Evolutionary conservation across 2,113 vertebrate species (phyloP).

Genomic region (Lutjanus erythropterus): DNA sequence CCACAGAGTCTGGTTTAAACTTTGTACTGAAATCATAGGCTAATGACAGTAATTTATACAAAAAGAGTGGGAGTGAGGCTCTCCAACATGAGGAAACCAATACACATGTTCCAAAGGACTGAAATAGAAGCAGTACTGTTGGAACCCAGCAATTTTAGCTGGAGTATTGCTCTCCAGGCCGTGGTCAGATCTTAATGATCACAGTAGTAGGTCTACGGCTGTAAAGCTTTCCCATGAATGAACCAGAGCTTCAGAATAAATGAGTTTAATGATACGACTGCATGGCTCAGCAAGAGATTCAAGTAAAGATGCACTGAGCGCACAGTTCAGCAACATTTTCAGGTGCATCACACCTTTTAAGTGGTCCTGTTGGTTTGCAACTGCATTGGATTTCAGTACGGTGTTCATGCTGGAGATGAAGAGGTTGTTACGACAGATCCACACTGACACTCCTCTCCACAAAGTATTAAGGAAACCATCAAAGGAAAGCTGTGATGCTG

Average conservation of each 20-base stretch:
- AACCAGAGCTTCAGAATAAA: constrained; percentile 18
- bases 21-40: constrained; percentile 20
- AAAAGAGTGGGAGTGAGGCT: neutral
- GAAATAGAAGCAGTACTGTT: neutral
- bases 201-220: neutral
- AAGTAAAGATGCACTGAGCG: neutral
- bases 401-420: constrained; percentile 13
- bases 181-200: neutral
- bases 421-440: constrained; percentile 13
- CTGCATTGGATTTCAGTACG: neutral
- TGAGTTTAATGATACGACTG: constrained; percentile 2
- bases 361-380: constrained; percentile 20
- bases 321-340: neutral
- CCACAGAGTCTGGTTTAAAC: neutral
- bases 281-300: neutral
- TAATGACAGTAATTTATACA: constrained; percentile 2
- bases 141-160: neutral
- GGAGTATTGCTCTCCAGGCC: neutral
- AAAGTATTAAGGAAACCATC: constrained; percentile 10
- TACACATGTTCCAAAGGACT: neutral
- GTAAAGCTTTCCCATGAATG: neutral
- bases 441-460: neutral
- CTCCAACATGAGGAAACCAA: neutral
- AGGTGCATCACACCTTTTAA: constrained; percentile 2
- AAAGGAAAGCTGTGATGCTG: neutral